A percentile compares a stretch with the other conserved stretches of the same genome.
These are phyloP conservation scores for Tenthredo notha DNA, from an alignment of 2,888 invertebrate genomes.

Conservation along the genomic window DNA sequence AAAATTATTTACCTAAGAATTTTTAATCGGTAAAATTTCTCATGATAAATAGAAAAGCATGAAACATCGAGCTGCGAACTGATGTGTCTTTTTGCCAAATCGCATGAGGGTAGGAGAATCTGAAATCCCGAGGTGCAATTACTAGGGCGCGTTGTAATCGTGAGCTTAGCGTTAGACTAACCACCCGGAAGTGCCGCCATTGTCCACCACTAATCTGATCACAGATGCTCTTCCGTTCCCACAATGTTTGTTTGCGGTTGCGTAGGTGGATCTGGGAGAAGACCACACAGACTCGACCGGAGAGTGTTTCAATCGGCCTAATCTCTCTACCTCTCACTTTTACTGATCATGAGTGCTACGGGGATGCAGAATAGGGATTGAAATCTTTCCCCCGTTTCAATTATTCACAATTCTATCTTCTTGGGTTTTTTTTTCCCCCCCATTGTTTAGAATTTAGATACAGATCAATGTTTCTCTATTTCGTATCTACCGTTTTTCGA, in stretches of 20 bases:
- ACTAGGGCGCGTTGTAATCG: constrained; percentile 62
- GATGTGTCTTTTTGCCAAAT: constrained; percentile 25
- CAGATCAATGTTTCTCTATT: neutral
- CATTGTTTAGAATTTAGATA: neutral
- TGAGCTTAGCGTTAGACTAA: constrained; percentile 64
- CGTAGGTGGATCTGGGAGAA: constrained; percentile 64
- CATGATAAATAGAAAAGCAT: neutral
- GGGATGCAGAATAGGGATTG: neutral
- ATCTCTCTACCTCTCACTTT: constrained; percentile 14
- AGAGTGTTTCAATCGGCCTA: constrained; percentile 46
- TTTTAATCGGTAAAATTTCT: neutral
- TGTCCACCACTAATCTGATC: constrained; percentile 69
- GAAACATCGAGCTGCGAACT: neutral
- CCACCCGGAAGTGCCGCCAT: constrained; percentile 69
- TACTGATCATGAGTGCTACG: neutral
- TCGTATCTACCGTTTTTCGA: neutral
- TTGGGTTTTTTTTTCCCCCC: neutral
- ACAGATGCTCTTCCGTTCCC: constrained; percentile 67
- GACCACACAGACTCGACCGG: constrained; percentile 28
- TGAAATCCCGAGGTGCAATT: constrained; percentile 54
- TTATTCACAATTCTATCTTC: neutral
- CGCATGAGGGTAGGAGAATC: constrained; percentile 56
- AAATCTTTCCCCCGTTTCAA: neutral
- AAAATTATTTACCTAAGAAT: neutral
- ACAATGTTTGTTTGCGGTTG: constrained; percentile 66